Evolutionary conservation across 2,888 invertebrate genomes (phyloP), one percentile per base, ranked within the genome.

Genomic region (Ochlodes sylvanus): DNA sequence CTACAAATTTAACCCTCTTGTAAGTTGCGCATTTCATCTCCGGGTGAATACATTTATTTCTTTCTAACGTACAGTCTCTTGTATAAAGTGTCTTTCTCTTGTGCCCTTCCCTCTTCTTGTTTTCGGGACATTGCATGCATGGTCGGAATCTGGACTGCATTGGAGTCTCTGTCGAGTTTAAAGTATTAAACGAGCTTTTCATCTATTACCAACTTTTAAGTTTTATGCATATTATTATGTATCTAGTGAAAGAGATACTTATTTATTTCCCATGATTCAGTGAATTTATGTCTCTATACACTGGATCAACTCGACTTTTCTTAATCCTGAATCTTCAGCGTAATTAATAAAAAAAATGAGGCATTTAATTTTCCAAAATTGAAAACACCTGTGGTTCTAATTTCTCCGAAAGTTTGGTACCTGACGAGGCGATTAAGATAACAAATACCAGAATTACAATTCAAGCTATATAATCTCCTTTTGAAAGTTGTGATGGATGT

Each of bases 401-500:
- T 70, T 60, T 44, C 17, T 19, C 32, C 7, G 27, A n/a, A n/a
- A 27, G 52, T n/a, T 54, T 68, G 34, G 47, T 50, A 47, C 55
- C 54, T 19, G 50, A 19, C 32, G 44, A 63, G 42, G 50, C 67
- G 73, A 75, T 77, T 76, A 75, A 62, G 71, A 72, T 76, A 74
- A 77, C 73, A 76, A 76, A 76, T 75, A 65, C 54, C 65, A 60
- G 68, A 71, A 76, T 62, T 60, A 66, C 58, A 71, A 69, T 70
- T 73, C 58, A 64, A 63, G 66, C 71, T 62, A 63, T 61, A 63
- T 81, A 83, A 82, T 82, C 81, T 76, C 69, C 76, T 71, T 75
- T 79, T 75, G 71, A 76, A 82, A 82, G 74, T 82, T 78, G 60
- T 80, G 81, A 83, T 82, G 76, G 76, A 83, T 82, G 80, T 70